A percentile compares a stretch with the other conserved stretches of the same genome.
These are phyloP conservation scores for Empis livida DNA, from an alignment of 2,888 invertebrate genomes.

Conservation along the genomic window DNA sequence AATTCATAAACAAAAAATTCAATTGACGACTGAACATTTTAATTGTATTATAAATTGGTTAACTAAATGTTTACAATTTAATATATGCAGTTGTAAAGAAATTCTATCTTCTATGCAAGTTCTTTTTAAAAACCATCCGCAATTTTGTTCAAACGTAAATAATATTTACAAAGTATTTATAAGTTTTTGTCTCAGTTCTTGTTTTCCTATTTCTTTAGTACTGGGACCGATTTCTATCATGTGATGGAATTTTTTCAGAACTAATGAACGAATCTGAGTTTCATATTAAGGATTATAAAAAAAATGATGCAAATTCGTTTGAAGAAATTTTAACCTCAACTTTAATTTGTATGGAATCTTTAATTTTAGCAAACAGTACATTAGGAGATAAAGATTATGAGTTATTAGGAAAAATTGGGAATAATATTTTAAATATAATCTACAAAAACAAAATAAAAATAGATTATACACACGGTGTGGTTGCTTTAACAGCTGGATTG, in stretches of 20 bases:
- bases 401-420: constrained; percentile 9
- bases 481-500: constrained; percentile 15
- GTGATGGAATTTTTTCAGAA: constrained; percentile 13
- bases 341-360: constrained; percentile 15
- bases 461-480: constrained; percentile 10
- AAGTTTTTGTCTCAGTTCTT: not conserved
- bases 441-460: constrained; percentile 11
- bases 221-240: constrained; percentile 13
- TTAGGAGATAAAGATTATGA: not conserved
- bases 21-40: constrained; percentile 29
- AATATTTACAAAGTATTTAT: not conserved
- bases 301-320: constrained; percentile 13
- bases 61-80: constrained; percentile 33
- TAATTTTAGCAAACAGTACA: constrained; percentile 9
- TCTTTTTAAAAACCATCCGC: constrained; percentile 15
- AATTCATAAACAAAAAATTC: constrained; percentile 41
- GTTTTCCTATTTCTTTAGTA: constrained; percentile 10
- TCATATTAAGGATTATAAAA: constrained; percentile 2
- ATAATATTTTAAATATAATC: constrained; percentile 11
- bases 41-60: constrained; percentile 37
- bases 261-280: constrained; percentile 2
- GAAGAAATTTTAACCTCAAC: constrained; percentile 17
- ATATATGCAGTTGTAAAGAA: constrained; percentile 15
- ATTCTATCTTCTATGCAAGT: constrained; percentile 15
- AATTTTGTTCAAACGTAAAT: constrained; percentile 10